These are phyloP conservation scores for Callosobruchus maculatus DNA, from an alignment of 2,888 invertebrate species.

Conservation along the genomic window DNA sequence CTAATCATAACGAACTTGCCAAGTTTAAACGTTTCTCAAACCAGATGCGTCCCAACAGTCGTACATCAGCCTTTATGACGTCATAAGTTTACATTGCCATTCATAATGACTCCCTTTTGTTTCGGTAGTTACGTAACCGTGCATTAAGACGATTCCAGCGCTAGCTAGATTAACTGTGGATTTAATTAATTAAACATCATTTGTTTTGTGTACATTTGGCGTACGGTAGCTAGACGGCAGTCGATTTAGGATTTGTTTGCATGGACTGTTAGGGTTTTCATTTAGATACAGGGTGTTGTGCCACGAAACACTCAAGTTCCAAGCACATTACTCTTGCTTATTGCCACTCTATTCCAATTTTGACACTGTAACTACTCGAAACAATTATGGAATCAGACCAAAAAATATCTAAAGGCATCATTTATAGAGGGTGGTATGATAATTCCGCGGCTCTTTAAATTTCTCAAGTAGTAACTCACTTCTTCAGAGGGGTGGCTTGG, in stretches of 20 bases:
- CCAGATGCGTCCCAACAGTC: neutral
- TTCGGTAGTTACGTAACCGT: neutral
- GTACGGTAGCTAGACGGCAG: neutral
- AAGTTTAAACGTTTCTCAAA: neutral
- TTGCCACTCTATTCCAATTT: too few relatives aligned
- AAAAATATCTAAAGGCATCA: too few relatives aligned
- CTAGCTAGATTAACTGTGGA: neutral
- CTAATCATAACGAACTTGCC: neutral
- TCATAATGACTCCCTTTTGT: neutral
- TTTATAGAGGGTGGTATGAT: too few relatives aligned
- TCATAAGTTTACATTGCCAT: neutral
- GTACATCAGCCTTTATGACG: neutral
- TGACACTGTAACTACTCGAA: too few relatives aligned
- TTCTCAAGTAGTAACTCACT: too few relatives aligned
- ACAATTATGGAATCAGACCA: too few relatives aligned
- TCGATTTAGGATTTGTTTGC: neutral
- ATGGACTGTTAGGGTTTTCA: neutral
- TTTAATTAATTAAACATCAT: neutral
- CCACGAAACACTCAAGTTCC: too few relatives aligned
- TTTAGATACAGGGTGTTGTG: neutral
- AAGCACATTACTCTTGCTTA: too few relatives aligned
- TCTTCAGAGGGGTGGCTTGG: too few relatives aligned
- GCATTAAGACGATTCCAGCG: neutral
- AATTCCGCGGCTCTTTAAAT: too few relatives aligned
- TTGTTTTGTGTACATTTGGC: neutral